These are phyloP conservation scores for Arge pagana DNA, from an alignment of 2,888 invertebrate species.

Conservation along the genomic window DNA sequence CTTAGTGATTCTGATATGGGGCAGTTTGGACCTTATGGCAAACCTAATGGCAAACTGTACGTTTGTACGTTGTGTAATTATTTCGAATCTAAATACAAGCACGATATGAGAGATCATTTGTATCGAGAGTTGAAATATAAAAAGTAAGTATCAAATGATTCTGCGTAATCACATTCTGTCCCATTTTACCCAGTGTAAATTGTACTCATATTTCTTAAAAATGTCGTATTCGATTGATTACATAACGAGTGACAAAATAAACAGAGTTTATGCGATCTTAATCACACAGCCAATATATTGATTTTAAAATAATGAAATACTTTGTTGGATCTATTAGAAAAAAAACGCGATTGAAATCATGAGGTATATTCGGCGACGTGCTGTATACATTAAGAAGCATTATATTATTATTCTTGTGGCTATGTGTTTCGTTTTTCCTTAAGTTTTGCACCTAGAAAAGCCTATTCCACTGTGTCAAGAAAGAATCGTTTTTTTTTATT, in stretches of 20 bases:
- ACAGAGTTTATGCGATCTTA: too few relatives aligned
- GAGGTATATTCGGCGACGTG: background rate
- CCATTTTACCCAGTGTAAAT: too few relatives aligned
- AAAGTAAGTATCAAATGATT: slow-evolving; percentile 62
- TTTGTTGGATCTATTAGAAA: too few relatives aligned
- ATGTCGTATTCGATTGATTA: too few relatives aligned
- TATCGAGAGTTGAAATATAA: slow-evolving; percentile 70
- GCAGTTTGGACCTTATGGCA: slow-evolving; percentile 56
- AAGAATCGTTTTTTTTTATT: slow-evolving; percentile 32
- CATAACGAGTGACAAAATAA: too few relatives aligned
- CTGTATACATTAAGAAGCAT: slow-evolving; percentile 20
- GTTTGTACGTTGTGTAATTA: slow-evolving; percentile 67
- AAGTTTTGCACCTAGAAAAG: slow-evolving; percentile 1
- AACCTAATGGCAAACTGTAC: slow-evolving; percentile 63
- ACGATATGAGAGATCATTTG: slow-evolving; percentile 70
- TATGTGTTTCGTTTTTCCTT: too few relatives aligned
- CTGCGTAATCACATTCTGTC: too few relatives aligned
- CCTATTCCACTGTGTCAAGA: slow-evolving; percentile 15
- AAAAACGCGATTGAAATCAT: too few relatives aligned
- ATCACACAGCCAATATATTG: too few relatives aligned
- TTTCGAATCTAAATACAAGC: slow-evolving; percentile 63
- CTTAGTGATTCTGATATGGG: slow-evolving; percentile 25
- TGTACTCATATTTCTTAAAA: too few relatives aligned
- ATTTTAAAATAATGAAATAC: too few relatives aligned
- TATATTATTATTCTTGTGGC: slow-evolving; percentile 7